Conservation (phyloP, 1,140 invertebrate genomes). For the Temnothorax curvispinosus region DNA sequence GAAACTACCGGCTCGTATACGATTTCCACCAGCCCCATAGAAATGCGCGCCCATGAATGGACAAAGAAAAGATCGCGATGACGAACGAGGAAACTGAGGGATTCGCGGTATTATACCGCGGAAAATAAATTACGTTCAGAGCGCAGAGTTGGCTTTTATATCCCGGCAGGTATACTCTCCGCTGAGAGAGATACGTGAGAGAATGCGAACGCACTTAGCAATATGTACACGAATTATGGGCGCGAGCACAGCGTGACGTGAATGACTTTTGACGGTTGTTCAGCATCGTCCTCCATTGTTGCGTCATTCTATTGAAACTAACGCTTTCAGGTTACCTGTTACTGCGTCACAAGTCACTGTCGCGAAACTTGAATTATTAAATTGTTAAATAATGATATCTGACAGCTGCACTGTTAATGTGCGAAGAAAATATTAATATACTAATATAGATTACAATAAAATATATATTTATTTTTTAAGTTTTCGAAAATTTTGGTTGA, state of each 20-base stretch:
- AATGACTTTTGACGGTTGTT: slow-evolving; percentile 38
- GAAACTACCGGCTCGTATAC: slow-evolving; percentile 25
- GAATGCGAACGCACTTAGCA: slow-evolving; percentile 48
- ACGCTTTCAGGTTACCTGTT: not conserved
- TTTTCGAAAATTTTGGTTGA: not conserved
- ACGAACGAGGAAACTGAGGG: slow-evolving; percentile 32
- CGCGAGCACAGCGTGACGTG: slow-evolving; percentile 6
- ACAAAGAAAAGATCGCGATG: slow-evolving; percentile 37
- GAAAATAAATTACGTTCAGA: slow-evolving; percentile 44
- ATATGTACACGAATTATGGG: slow-evolving; percentile 28
- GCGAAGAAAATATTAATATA: not conserved
- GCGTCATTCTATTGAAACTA: not conserved
- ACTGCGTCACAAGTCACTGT: not conserved
- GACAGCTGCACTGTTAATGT: not conserved
- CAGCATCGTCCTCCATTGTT: not conserved
- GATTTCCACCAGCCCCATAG: slow-evolving; percentile 16
- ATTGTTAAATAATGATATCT: not conserved
- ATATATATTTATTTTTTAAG: not conserved
- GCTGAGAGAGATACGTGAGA: slow-evolving; percentile 45
- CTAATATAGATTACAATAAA: not conserved
- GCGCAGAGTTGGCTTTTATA: slow-evolving; percentile 26
- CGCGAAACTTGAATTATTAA: not conserved
- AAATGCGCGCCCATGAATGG: slow-evolving; percentile 32
- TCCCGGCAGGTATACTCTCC: slow-evolving; percentile 18
- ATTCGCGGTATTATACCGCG: slow-evolving; percentile 35